A percentile compares a stretch with the other conserved stretches of the same genome.
Evolutionary conservation across 2,888 invertebrate species (phyloP).

Genomic region (Candidula unifasciata): DNA sequence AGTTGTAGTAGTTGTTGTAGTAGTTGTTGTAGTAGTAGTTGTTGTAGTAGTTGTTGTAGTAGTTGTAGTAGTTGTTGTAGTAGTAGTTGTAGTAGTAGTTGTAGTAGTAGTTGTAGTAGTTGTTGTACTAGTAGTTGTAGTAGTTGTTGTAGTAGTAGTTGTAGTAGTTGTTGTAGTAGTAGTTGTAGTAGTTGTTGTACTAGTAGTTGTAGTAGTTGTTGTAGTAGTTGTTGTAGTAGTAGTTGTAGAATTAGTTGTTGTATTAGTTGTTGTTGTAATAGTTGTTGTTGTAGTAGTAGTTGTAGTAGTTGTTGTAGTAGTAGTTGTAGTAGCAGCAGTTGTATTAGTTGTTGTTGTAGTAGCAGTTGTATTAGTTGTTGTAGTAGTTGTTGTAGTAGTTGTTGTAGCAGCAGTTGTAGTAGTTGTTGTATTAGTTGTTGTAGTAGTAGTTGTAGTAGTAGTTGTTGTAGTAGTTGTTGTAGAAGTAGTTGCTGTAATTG

Average conservation of each 20-base stretch:
- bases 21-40: too few relatives aligned
- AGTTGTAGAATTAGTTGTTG: too few relatives aligned
- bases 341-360: not conserved
- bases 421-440: conserved; percentile 20
- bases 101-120: not conserved
- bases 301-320: conserved; percentile 41
- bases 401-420: conserved; percentile 39
- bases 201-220: conserved; percentile 1
- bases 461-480: not conserved
- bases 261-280: conserved; percentile 35
- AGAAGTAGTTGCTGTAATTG: not conserved
- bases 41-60: not conserved
- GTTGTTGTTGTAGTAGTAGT: conserved; percentile 40
- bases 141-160: conserved; percentile 39
- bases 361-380: too few relatives aligned
- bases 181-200: conserved; percentile 30
- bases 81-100: too few relatives aligned
- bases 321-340: conserved; percentile 39
- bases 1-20: conserved; percentile 14
- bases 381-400: not conserved
- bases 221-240: too few relatives aligned
- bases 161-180: conserved; percentile 42
- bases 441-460: conserved; percentile 20
- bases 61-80: too few relatives aligned
- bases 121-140: conserved; percentile 31